Base-by-base conservation (phyloP, 2,888 invertebrate genomes). In the Synergus japonicus region DNA sequence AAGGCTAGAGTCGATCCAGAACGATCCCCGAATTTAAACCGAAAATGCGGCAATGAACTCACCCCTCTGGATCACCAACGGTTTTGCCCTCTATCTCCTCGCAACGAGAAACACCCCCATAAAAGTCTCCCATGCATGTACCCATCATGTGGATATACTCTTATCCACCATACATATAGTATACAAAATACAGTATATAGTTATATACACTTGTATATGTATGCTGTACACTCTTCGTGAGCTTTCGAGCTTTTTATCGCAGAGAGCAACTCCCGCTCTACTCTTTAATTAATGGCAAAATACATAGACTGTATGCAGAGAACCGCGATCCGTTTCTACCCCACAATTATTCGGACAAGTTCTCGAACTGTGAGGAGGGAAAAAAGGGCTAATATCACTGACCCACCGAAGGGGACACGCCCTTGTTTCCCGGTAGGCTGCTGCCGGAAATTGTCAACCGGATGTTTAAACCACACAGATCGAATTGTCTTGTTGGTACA, bases 281-380 rank as follows among this genome's bases (percentile, higher is more conserved):
- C n/a, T 82, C 86, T 86, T 88, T 88, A 87, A 87, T 87, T 88
- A 87, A 87, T 87, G 84, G 84, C 83, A 77, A 82, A 81, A 80
- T 85, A 79, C 82, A 83, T 73, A 76, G 78, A 66, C 54, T 15
- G 67, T 44, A 5, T 10, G 44, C 73, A 66, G 46, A 22, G 46
- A 49, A 69, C 69, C 18, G 41, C 80, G 78, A 58, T 65, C 43
- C 46, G 29, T 43, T 37, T 69, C 77, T 49, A 46, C 65, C 81
- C 79, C 54, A 66, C 65, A 66, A 66, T 43, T 66, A 66, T 66
- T 66, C 65, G 15, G 43, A 37, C 65, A 15, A 66, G 64, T 65
- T 13, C 13, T 37, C 64, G 64, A 65, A 65, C 15, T 65, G 64
- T 15, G 37, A 13, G 65, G n/a, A 66, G 65, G 65, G 60, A 29